These are phyloP conservation scores for Psephotus haematonotus DNA, from an alignment of 2,113 vertebrate species.

Conservation along the genomic window DNA sequence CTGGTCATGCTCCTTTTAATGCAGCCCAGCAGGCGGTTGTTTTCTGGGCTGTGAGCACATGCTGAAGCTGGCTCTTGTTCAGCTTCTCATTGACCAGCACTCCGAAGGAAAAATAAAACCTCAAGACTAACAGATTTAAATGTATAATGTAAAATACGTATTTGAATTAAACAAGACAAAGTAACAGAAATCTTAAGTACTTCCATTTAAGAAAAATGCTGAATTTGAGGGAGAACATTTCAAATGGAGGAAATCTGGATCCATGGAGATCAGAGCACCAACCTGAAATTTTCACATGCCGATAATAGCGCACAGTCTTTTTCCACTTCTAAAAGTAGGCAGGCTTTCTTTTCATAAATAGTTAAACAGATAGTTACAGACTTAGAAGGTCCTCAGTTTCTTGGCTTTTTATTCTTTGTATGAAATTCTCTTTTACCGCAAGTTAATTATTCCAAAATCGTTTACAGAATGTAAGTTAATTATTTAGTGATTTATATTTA, in stretches of 20 bases:
- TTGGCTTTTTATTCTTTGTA: not conserved
- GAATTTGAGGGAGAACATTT: not conserved
- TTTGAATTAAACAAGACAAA: not conserved
- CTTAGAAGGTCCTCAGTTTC: not conserved
- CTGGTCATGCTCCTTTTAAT: not conserved
- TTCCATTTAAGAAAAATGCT: not conserved
- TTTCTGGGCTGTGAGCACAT: not conserved
- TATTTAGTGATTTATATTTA: not conserved
- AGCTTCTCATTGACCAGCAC: not conserved
- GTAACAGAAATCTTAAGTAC: not conserved
- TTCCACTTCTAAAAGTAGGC: not conserved
- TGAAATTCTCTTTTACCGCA: not conserved
- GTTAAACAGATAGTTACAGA: not conserved
- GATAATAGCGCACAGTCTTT: not conserved
- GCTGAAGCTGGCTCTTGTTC: not conserved
- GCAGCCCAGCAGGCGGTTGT: not conserved
- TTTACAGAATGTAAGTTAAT: not conserved
- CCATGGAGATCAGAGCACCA: not conserved
- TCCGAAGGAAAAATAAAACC: not conserved
- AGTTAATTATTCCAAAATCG: not conserved
- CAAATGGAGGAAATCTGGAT: not conserved
- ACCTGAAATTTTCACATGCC: not conserved
- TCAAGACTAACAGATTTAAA: not conserved
- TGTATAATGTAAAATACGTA: rapidly evolving
- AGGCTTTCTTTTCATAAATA: not conserved